Evolutionary conservation across 2,113 vertebrate genomes (phyloP).

Genomic region (Rattus norvegicus): GRCr8 NC_086027.1:82372001-82372500

Average conservation of each 20-base stretch:
- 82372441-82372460: neutral
- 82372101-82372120: neutral
- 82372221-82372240: neutral
- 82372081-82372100: neutral
- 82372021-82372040: too few relatives aligned
- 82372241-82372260: neutral
- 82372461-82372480: neutral
- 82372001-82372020: too few relatives aligned
- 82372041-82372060: neutral
- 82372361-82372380: neutral
- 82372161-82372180: neutral
- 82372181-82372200: neutral
- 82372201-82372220: neutral
- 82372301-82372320: neutral
- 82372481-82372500: neutral
- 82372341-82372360: neutral
- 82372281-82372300: neutral
- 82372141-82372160: neutral
- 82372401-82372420: neutral
- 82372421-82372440: neutral
- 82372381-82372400: neutral
- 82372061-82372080: neutral
- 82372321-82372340: neutral
- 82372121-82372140: neutral
- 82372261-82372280: neutral